Evolutionary conservation across 2,888 invertebrate genomes (phyloP), one percentile per base, ranked within the genome.

Genomic region (Drosophila borborema): DNA sequence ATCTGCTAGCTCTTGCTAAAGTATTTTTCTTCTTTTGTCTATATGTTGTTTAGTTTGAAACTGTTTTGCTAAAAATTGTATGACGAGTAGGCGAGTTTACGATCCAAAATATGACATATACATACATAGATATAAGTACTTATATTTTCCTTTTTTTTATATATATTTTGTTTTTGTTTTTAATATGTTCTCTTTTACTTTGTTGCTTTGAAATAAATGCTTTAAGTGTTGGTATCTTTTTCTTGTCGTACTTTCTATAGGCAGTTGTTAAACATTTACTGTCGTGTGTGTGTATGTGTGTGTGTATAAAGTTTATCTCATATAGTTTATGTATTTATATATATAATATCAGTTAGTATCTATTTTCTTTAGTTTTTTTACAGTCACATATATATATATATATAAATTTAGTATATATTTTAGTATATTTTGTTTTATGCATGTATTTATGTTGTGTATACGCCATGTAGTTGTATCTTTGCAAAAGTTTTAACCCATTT

Each of bases 11-110:
- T 41, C 45, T 38, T 36, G 51, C 38, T 59, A 62, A 56, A 55
- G 49, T 74, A 36, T 43, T 54, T 48, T 31, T 46, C 28, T 28
- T 28, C 6, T 58, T 46, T 40, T 48, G 45, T 38, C 34, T 40
- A 54, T 54, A 40, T 56, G 48, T 45, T 59, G 62, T 40, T 58
- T 59, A 80, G 77, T 80, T 80, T 80, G 51, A 54, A 73, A 72
- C 70, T 74, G 74, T 70, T 69, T 72, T 64, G 48, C 66, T 77
- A 68, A 63, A 80, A 79, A 63, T 36, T 40, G 81, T 70, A 78
- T 87, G 88, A 87, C 88, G 81, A 85, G 74, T 85, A 82, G 86
- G 88, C 83, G 88, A 87, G 87, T 87, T 81, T 58, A 72, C 62
- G 64, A 74, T 67, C 54, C 66, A 74, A 67, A 77, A 77, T 65